phyloP scores from a whole-genome alignment of 2,797 vertebrate species.

The Moxostoma hubbsi region DNA sequence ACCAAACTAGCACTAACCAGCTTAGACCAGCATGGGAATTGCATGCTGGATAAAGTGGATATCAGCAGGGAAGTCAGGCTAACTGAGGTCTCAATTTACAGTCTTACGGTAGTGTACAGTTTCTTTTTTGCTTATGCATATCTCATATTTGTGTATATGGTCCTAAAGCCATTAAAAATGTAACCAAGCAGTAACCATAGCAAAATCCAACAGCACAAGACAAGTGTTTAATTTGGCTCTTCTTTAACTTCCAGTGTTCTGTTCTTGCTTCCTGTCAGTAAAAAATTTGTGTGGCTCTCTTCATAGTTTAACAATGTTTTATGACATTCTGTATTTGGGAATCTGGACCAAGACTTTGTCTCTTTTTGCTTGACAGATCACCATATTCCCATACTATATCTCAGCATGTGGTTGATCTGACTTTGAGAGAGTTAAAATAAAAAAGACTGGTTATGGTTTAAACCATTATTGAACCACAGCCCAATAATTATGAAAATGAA shows the following conservation, averaged over 20 bases:
- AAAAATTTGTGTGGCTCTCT: constrained; percentile 26
- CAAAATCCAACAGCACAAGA: constrained; percentile 56
- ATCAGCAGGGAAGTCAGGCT: no score
- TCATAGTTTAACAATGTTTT: constrained; percentile 29
- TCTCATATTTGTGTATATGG: constrained; percentile 34
- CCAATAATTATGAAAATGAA: constrained; percentile 47
- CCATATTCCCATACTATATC: not conserved
- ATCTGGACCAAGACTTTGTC: constrained; percentile 4
- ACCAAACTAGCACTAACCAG: no score
- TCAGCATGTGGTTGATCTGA: constrained; percentile 18
- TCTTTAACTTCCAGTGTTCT: constrained; percentile 48
- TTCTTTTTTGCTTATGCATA: constrained; percentile 30
- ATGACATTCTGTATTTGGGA: constrained; percentile 18
- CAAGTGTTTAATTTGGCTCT: constrained; percentile 58
- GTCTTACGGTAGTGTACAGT: constrained; percentile 29
- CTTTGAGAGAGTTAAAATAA: constrained; percentile 1
- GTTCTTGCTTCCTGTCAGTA: constrained; percentile 56
- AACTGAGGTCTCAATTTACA: not conserved
- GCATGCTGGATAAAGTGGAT: no score
- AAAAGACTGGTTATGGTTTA: constrained; percentile 23
- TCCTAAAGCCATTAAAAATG: constrained; percentile 19
- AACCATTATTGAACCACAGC: constrained; percentile 41
- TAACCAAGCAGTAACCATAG: constrained; percentile 59
- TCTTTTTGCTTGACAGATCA: constrained; percentile 24
- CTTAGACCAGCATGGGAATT: no score